A percentile compares a stretch with the other conserved stretches of the same genome.
Conservation (phyloP, 2,888 invertebrate genomes). For the Chelonus formosanus region DNA sequence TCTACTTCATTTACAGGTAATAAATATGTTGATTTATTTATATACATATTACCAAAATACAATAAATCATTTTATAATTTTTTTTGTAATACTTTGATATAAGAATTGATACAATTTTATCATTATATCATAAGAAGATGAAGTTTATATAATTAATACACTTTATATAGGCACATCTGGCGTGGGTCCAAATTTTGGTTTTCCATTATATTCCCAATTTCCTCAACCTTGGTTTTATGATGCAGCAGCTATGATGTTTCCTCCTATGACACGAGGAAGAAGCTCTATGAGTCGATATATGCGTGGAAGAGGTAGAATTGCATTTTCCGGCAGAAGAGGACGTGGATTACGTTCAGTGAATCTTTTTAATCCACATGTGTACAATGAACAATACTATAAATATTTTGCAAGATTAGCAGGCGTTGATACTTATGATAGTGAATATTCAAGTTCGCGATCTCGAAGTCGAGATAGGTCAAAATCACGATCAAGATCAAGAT, state of each 20-base stretch:
- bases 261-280: conserved; percentile 47
- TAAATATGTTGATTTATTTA: not conserved
- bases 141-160: conserved; percentile 2
- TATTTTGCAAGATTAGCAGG: conserved; percentile 72
- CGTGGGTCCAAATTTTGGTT: conserved; percentile 44
- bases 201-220: conserved; percentile 53
- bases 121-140: not conserved
- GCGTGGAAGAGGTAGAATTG: conserved; percentile 45
- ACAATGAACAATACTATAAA: conserved; percentile 67
- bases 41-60: too few relatives aligned
- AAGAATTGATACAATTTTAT: not conserved
- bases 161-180: conserved; percentile 38
- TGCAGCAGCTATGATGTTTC: conserved; percentile 52
- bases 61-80: too few relatives aligned
- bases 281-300: conserved; percentile 47
- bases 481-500: conserved; percentile 50
- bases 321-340: conserved; percentile 35
- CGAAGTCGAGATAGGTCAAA: conserved; percentile 54
- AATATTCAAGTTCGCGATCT: conserved; percentile 47
- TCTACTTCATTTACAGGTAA: conserved; percentile 39
- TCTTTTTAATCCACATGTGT: conserved; percentile 60
- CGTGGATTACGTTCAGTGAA: conserved; percentile 51
- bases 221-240: conserved; percentile 59
- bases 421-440: conserved; percentile 67
- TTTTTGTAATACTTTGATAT: too few relatives aligned